phyloP scores from a whole-genome alignment of 2,113 vertebrate genomes.

The Phalacrocorax brasilianus region DNA sequence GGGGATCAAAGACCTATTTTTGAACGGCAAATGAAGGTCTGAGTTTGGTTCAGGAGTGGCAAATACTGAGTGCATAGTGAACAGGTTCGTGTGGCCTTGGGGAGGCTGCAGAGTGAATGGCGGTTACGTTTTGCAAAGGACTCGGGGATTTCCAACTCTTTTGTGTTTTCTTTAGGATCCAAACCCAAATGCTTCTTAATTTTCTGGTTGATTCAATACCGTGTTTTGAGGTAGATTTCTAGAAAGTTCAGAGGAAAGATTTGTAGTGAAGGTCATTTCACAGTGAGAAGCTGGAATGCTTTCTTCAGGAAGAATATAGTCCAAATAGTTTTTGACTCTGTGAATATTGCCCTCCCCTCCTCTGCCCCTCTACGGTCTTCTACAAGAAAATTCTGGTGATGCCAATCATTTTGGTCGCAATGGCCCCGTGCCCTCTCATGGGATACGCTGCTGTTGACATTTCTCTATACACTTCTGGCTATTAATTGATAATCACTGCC shows the following conservation, averaged over 20 bases:
- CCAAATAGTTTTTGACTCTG: not conserved
- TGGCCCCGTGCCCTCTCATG: accelerated
- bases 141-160: not conserved
- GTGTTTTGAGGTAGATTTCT: not conserved
- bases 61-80: not conserved
- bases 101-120: not conserved
- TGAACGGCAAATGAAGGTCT: not conserved
- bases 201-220: not conserved
- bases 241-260: not conserved
- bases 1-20: conserved; percentile 2
- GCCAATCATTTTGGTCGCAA: not conserved
- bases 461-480: not conserved
- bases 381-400: not conserved
- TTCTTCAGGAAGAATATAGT: not conserved
- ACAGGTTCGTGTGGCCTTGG: not conserved
- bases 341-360: not conserved
- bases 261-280: not conserved
- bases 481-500: not conserved
- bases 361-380: not conserved
- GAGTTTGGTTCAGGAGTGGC: not conserved
- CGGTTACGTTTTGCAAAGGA: not conserved
- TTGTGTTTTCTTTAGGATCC: not conserved
- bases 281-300: not conserved
- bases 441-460: not conserved
- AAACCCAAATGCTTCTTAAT: not conserved